Conservation (phyloP, 1,140 invertebrate genomes). For the Calosoma granatense region DNA sequence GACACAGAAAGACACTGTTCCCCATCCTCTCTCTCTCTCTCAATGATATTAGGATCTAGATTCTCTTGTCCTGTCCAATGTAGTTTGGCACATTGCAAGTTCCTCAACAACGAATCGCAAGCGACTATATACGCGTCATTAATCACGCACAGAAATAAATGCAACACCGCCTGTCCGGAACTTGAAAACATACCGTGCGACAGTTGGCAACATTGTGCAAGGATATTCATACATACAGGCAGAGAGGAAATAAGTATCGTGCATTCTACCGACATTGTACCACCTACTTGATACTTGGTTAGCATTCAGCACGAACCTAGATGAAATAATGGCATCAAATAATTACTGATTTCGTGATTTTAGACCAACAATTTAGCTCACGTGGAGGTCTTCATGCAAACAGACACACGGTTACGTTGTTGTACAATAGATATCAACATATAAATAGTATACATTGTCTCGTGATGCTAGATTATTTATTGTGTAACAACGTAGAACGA, state of each 20-base stretch:
- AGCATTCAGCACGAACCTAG: neutral
- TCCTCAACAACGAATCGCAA: no score
- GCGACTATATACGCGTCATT: neutral
- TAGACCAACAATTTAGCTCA: no score
- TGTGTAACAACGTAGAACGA: no score
- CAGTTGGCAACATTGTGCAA: neutral
- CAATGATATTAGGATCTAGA: no score
- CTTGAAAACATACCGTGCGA: neutral
- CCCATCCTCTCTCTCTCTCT: no score
- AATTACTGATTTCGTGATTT: neutral
- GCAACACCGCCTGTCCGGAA: slow-evolving; percentile 2
- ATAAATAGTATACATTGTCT: no score
- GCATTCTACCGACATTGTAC: neutral
- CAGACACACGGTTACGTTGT: neutral
- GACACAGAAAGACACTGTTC: neutral
- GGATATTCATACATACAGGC: neutral
- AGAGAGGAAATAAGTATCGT: neutral
- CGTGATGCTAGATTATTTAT: no score
- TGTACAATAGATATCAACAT: no score
- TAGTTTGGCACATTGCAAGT: neutral
- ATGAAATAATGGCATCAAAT: neutral
- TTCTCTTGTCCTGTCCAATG: no score
- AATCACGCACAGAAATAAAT: slow-evolving; percentile 2
- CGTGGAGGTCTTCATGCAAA: neutral
- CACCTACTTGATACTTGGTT: neutral